A percentile compares a stretch with the other conserved stretches of the same genome.
phyloP scores from a whole-genome alignment of 2,888 invertebrate species.

The Spisula subtruncata region DNA sequence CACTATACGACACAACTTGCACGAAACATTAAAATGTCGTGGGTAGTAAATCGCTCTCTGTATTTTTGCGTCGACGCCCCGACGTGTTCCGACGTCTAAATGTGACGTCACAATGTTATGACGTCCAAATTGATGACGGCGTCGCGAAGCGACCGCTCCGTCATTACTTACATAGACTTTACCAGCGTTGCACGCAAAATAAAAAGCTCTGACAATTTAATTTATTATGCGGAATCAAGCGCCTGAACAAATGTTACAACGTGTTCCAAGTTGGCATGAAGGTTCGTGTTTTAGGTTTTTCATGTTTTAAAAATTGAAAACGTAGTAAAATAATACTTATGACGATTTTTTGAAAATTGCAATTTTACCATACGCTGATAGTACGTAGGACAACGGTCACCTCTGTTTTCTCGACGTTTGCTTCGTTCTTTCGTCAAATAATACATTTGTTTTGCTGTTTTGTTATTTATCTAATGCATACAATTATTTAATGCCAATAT shows the following conservation, averaged over 20 bases:
- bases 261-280: background rate
- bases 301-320: background rate
- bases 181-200: background rate
- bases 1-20: too few relatives aligned
- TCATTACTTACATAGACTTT: background rate
- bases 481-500: too few relatives aligned
- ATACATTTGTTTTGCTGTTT: too few relatives aligned
- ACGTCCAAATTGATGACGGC: background rate
- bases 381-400: too few relatives aligned
- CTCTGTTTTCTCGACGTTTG: too few relatives aligned
- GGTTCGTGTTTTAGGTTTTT: background rate
- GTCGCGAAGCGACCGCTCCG: background rate
- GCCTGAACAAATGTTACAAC: background rate
- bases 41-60: too few relatives aligned
- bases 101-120: too few relatives aligned
- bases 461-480: too few relatives aligned
- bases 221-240: background rate
- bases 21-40: too few relatives aligned
- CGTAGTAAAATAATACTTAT: background rate
- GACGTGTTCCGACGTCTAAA: background rate
- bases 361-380: background rate
- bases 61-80: too few relatives aligned
- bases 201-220: background rate
- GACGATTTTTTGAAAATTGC: background rate
- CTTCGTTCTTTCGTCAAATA: too few relatives aligned